phyloP scores from a whole-genome alignment of 2,113 vertebrate species.

The Chitala chitala region DNA sequence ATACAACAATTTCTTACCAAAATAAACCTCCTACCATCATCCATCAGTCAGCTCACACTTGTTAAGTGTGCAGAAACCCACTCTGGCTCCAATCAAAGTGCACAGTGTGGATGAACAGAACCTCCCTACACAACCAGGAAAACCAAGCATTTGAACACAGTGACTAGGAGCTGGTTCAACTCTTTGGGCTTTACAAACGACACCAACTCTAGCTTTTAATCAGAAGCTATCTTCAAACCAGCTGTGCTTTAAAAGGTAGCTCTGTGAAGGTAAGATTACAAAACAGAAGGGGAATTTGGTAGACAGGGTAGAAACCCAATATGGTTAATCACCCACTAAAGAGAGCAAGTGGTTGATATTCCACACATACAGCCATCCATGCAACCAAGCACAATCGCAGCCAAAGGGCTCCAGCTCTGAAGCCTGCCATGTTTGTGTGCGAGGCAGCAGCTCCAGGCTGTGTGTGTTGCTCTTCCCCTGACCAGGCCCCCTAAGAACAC shows the following conservation, averaged over 20 bases:
- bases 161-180: background rate
- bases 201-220: too few species aligned
- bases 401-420: constrained; percentile 26
- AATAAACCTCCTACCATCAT: too few species aligned
- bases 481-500: constrained; percentile 28
- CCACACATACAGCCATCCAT: background rate
- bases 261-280: background rate
- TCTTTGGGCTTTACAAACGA: background rate
- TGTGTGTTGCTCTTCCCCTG: constrained; percentile 4
- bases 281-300: background rate
- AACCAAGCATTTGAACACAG: too few species aligned
- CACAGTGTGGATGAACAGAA: too few species aligned
- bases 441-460: constrained; percentile 23
- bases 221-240: too few species aligned
- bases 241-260: too few species aligned
- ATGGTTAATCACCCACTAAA: background rate
- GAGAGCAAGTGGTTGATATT: background rate
- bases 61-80: too few species aligned
- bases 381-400: constrained; percentile 1
- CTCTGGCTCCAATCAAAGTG: too few species aligned
- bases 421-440: constrained; percentile 15
- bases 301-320: background rate
- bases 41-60: too few species aligned
- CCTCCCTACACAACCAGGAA: too few species aligned
- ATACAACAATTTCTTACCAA: too few species aligned